Evolutionary conservation across 2,113 vertebrate genomes (phyloP).

Genomic region (Hypocryptadius cinnamomeus): DNA sequence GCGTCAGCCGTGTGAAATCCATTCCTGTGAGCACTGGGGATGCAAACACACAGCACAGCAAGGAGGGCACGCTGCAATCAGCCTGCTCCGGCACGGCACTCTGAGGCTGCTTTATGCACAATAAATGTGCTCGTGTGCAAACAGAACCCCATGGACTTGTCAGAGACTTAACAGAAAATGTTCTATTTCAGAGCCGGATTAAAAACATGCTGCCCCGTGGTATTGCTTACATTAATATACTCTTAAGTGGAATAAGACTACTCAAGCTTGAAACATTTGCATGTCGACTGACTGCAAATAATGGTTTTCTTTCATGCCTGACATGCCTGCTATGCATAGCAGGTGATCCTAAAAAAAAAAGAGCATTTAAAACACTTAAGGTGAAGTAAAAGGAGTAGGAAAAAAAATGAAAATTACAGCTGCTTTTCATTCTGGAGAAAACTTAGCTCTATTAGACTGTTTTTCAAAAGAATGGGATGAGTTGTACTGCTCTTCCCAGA

Average conservation of each 20-base stretch:
- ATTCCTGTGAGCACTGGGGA: background rate
- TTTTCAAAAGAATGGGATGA: background rate
- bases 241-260: background rate
- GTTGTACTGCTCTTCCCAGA: background rate
- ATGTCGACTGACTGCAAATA: background rate
- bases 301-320: background rate
- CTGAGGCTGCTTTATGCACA: background rate
- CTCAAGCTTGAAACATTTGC: background rate
- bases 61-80: background rate
- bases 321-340: background rate
- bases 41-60: background rate
- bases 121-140: background rate
- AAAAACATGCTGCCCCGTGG: background rate
- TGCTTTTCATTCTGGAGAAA: background rate
- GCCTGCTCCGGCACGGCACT: background rate
- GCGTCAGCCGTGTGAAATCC: background rate
- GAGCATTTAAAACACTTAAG: background rate
- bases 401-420: background rate
- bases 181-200: background rate
- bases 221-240: background rate
- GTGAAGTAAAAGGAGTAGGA: background rate
- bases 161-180: background rate
- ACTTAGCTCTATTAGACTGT: background rate
- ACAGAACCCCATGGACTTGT: background rate
- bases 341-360: background rate